Evolutionary conservation across 2,797 vertebrate genomes (phyloP).

Genomic region (Falco novaeseelandiae): DNA sequence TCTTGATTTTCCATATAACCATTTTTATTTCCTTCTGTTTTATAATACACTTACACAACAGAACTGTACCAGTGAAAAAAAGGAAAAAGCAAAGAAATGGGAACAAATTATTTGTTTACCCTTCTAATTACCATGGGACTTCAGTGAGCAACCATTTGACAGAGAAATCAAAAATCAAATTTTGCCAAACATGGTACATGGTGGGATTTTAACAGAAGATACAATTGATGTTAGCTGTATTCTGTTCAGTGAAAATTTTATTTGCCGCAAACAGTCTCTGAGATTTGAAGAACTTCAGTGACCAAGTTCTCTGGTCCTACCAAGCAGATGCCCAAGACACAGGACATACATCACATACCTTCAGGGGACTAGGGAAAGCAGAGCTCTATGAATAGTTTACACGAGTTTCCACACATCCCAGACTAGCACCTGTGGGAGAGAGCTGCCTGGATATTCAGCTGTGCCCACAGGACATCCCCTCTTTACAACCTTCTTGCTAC

Average conservation of each 20-base stretch:
- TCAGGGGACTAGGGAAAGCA: not conserved
- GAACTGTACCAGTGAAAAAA: not conserved
- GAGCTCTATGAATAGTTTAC: not conserved
- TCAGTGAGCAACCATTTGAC: not conserved
- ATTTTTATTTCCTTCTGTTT: not conserved
- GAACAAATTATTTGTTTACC: not conserved
- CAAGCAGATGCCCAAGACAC: not conserved
- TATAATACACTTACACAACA: not conserved
- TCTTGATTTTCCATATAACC: not conserved
- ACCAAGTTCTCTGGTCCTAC: not conserved
- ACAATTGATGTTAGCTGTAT: not conserved
- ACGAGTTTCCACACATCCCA: slow-evolving; percentile 13
- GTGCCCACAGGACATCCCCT: not conserved
- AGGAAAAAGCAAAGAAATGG: not conserved
- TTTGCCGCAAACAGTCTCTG: not conserved
- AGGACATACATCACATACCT: not conserved
- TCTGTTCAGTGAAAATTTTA: not conserved
- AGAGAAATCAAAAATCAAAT: not conserved
- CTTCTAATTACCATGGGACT: not conserved
- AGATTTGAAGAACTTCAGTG: not conserved
- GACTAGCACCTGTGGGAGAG: not conserved
- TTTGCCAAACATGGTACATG: accelerated
- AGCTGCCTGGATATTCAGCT: not conserved
- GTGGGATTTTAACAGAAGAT: not conserved
- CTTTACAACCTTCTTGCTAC: slow-evolving; percentile 42